Evolutionary conservation across 2,113 vertebrate genomes (phyloP).

Genomic region (Nibea albiflora): DNA sequence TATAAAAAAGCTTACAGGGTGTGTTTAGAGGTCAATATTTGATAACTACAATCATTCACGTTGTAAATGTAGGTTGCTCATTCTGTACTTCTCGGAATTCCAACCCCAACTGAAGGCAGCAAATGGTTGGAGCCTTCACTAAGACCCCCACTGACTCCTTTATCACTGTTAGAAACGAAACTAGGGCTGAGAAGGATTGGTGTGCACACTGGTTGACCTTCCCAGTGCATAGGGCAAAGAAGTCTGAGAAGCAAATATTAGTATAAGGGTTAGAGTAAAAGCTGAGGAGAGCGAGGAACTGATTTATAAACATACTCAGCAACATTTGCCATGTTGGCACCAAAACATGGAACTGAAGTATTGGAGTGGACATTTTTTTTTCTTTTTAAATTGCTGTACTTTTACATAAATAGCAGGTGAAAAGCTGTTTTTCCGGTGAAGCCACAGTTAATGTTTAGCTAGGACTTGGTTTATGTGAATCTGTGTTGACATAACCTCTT

Average conservation of each 20-base stretch:
- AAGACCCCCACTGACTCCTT: neutral
- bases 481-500: conserved; percentile 74
- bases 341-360: neutral
- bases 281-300: conserved; percentile 12
- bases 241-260: conserved; percentile 65
- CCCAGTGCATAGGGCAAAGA: neutral
- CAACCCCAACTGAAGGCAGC: conserved; percentile 29
- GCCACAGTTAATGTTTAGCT: conserved; percentile 73
- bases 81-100: neutral
- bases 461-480: conserved; percentile 41
- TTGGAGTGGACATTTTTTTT: neutral
- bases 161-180: conserved; percentile 1
- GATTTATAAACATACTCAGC: conserved; percentile 28
- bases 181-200: conserved; percentile 26
- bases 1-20: conserved; percentile 12
- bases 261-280: conserved; percentile 32
- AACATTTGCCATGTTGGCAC: neutral
- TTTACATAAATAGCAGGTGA: neutral
- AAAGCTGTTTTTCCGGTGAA: neutral
- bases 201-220: conserved; percentile 37
- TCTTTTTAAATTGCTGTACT: neutral
- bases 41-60: neutral
- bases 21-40: conserved; percentile 18
- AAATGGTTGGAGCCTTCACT: conserved; percentile 2
- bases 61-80: neutral